A percentile compares a stretch with the other conserved stretches of the same genome.
phyloP scores from a whole-genome alignment of 2,888 invertebrate genomes.

The Spialia ferax region DNA sequence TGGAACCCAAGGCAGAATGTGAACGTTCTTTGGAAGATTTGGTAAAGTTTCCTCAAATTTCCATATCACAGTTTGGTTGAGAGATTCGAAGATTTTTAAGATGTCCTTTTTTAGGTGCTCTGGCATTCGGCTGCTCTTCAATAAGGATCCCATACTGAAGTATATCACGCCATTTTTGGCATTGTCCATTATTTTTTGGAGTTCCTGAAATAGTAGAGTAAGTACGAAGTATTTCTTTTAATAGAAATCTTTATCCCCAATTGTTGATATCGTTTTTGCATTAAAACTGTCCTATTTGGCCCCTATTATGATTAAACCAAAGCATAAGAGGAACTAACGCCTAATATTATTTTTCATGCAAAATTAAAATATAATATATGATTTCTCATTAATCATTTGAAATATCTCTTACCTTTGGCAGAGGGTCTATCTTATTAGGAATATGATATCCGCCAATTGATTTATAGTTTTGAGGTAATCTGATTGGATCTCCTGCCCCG shows the following conservation, averaged over 20 bases:
- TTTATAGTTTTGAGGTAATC: constrained; percentile 64
- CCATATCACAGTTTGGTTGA: constrained; percentile 79
- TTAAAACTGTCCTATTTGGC: no score
- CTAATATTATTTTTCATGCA: no score
- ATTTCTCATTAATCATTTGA: no score
- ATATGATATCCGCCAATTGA: constrained; percentile 69
- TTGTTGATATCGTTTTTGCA: no score
- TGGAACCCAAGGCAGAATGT: constrained; percentile 63
- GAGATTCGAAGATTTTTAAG: constrained; percentile 64
- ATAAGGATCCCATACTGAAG: constrained; percentile 80
- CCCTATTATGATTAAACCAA: no score
- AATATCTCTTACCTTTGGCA: constrained; percentile 56
- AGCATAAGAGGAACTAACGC: no score
- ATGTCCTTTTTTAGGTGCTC: constrained; percentile 58
- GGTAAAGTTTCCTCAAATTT: constrained; percentile 59
- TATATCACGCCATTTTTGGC: constrained; percentile 77
- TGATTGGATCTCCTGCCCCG: constrained; percentile 51
- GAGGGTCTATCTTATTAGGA: constrained; percentile 53
- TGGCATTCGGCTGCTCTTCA: constrained; percentile 67
- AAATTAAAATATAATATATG: no score
- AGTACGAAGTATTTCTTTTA: no score
- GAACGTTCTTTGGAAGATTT: constrained; percentile 57
- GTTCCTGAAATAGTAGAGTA: no score
- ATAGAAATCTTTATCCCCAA: no score
- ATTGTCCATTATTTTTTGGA: constrained; percentile 71